These are phyloP conservation scores for Atherix ibis DNA, from an alignment of 2,888 invertebrate genomes.

Conservation along the genomic window DNA sequence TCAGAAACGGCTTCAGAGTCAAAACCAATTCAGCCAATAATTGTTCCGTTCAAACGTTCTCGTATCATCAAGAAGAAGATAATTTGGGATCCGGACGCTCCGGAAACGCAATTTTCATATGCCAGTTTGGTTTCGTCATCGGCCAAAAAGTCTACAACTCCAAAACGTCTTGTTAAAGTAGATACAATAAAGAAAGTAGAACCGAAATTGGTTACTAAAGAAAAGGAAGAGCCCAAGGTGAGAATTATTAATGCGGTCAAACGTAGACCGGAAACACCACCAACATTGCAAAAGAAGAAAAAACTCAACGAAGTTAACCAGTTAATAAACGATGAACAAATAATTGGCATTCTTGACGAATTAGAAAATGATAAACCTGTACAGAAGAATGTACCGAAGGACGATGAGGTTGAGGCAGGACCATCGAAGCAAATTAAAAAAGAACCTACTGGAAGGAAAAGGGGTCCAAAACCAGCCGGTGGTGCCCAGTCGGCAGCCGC, in stretches of 20 bases:
- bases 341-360: conserved; percentile 70
- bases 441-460: conserved; percentile 3
- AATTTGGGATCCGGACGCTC: conserved; percentile 50
- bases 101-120: conserved; percentile 28
- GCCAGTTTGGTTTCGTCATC: conserved; percentile 28
- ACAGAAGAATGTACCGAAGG: conserved; percentile 10
- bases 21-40: background rate
- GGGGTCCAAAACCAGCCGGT: conserved; percentile 3
- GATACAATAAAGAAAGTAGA: conserved; percentile 7
- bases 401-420: conserved; percentile 13
- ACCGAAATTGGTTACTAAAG: conserved; percentile 10
- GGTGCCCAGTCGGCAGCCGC: conserved; percentile 15
- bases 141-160: conserved; percentile 8
- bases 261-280: conserved; percentile 5
- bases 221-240: conserved; percentile 16
- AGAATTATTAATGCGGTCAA: conserved; percentile 15
- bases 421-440: conserved; percentile 18
- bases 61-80: conserved; percentile 55
- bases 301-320: conserved; percentile 56
- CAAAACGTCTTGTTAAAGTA: conserved; percentile 6
- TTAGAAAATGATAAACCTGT: conserved; percentile 37
- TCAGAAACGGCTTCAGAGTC: background rate
- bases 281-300: conserved; percentile 34
- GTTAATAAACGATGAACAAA: conserved; percentile 70
- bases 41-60: conserved; percentile 22